Percentiles rank a stretch among this genome's conserved stretches.
These are phyloP conservation scores for Mimas tiliae DNA, from an alignment of 2,888 invertebrate species.

Conservation along the genomic window DNA sequence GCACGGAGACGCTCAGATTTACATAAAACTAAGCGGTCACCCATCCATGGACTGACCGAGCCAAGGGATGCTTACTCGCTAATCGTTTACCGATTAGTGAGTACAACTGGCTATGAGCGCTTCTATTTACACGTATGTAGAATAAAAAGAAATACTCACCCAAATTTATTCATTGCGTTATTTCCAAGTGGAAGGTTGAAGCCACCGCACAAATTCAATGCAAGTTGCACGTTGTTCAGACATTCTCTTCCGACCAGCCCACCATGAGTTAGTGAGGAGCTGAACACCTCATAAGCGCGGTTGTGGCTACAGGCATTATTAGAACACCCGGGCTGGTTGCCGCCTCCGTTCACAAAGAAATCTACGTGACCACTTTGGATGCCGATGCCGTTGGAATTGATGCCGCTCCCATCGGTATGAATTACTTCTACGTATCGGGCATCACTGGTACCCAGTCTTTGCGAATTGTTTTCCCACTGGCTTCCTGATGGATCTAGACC, in stretches of 20 bases:
- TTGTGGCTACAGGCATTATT: constrained; percentile 57
- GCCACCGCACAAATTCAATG: constrained; percentile 53
- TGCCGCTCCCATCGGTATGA: constrained; percentile 61
- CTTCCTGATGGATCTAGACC: constrained; percentile 60
- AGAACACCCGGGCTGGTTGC: constrained; percentile 82
- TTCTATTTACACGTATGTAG: no score
- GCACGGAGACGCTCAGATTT: no score
- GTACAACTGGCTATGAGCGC: no score
- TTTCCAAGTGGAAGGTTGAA: constrained; percentile 51
- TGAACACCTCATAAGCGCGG: constrained; percentile 59
- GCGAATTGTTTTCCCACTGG: constrained; percentile 50
- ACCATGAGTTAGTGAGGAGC: constrained; percentile 49
- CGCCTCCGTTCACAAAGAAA: constrained; percentile 94
- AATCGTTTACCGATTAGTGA: no score
- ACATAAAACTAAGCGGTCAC: no score
- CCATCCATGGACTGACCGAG: no score
- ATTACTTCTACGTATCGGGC: constrained; percentile 69
- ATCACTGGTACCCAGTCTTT: constrained; percentile 48
- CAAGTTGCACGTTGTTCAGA: constrained; percentile 42
- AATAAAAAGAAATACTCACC: constrained; percentile 44
- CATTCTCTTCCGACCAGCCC: constrained; percentile 54
- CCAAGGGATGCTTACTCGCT: no score
- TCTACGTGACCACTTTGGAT: constrained; percentile 92
- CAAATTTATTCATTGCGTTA: constrained; percentile 47
- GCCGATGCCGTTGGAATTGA: constrained; percentile 85